Conservation (phyloP, 2,888 invertebrate genomes). For the Sipha maydis region DNA sequence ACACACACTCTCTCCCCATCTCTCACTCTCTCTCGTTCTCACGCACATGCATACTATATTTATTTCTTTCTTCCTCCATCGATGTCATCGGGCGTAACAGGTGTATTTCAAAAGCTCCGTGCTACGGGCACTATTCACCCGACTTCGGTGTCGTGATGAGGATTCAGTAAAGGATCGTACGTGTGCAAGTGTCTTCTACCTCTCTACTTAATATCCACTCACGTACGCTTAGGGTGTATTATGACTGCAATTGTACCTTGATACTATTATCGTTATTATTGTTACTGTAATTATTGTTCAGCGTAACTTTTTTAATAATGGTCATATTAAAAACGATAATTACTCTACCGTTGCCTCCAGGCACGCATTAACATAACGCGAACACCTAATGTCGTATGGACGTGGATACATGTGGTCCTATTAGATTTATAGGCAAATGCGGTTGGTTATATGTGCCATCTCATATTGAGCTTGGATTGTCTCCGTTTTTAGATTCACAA, state of each 20-base stretch:
- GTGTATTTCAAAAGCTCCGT: slow-evolving; percentile 7
- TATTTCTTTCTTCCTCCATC: not conserved
- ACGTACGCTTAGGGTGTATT: not conserved
- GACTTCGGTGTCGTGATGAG: too few species aligned
- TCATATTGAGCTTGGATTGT: too few species aligned
- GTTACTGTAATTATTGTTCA: slow-evolving; percentile 10
- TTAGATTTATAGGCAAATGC: too few species aligned
- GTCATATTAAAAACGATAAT: slow-evolving; percentile 42
- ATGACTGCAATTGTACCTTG: not conserved
- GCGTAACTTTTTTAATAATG: slow-evolving; percentile 46
- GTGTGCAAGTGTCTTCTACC: not conserved
- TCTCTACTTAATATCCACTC: too few species aligned
- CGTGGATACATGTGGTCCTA: too few species aligned
- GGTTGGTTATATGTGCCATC: too few species aligned
- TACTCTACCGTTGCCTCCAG: not conserved
- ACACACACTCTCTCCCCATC: too few species aligned
- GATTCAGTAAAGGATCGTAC: not conserved
- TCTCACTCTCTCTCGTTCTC: too few species aligned
- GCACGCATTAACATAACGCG: not conserved
- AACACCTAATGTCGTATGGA: too few species aligned
- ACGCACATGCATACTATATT: too few species aligned
- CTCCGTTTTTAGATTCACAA: too few species aligned
- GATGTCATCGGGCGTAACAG: slow-evolving; percentile 2
- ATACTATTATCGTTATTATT: not conserved
- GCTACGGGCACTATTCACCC: not conserved